Evolutionary conservation across 2,888 invertebrate genomes (phyloP), one percentile per base, ranked within the genome.

Genomic region (Drosophila sordidula): DNA sequence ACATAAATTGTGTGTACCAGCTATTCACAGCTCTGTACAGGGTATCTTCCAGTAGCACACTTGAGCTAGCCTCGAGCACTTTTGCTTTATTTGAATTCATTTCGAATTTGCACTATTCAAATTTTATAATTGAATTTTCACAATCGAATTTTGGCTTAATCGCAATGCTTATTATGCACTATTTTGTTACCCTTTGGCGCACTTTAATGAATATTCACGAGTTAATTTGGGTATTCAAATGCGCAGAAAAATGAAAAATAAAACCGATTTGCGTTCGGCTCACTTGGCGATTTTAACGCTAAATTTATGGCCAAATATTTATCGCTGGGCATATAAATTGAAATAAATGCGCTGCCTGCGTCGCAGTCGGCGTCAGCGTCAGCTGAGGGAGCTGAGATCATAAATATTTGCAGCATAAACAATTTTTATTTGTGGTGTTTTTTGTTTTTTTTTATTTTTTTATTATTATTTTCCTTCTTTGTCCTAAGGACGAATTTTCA

Each of bases 391-490:
- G n/a, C n/a, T n/a, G n/a, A n/a, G n/a, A 47, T 62, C 87, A 86
- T 83, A 88, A 79, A 88, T 83, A 82, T 71, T 78, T 78, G 88
- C 82, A 70, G 83, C 76, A 82, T 82, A 88, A 88, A 78, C 86
- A 82, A 59, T 79, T 75, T 79, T 68, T 63, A 39, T 68, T 44
- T 54, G 14, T 39, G 4, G 4, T 44, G 14, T 22, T 6, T 32
- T 16, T 45, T 12, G 6, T 44, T 22, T 49, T 57, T 44, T 29
- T 45, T 62, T 54, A n/a, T 12, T 8, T 44, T 22, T 49, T 57
- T 44, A 49, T 66, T 54, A 51, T 32, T 18, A 25, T 46, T 32
- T 55, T 18, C 51, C 8, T 49, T 36, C 34, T 55, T 51, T 38
- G 45, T 22, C 29, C 77, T 74, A 81, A 83, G 89, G 84, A 86